Evolutionary conservation across 2,888 invertebrate species (phyloP), one percentile per base, ranked within the genome.

Genomic region (Melinaea menophilus): DNA sequence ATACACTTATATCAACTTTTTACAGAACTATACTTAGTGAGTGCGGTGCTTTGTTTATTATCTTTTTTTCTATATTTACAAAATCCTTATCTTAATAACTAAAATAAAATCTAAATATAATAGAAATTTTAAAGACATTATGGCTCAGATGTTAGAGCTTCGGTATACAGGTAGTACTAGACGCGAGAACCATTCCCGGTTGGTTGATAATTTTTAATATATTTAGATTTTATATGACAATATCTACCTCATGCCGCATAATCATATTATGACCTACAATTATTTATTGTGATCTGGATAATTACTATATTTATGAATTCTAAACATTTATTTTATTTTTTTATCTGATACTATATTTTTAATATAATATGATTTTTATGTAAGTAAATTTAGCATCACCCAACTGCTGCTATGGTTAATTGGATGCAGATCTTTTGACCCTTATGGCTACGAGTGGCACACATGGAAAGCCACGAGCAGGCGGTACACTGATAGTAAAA

Each of bases 281-380:
- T 51, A 51, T 51, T 51, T 31, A 51, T 31, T 31, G 31, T 51
- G 51, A 51, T 51, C 11, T 51, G 51, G 22, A 51, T 51, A 51
- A 51, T 31, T 51, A 4, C 9, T 2, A 31, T 7, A 9, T 31
- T 31, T 46, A 46, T 3, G n/a, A 11, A 12, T 12, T 46, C 22
- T 22, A 22, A 22, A 22, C 1, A 22, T 22, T 22, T 22, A 22
- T 22, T 41, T 9, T 9, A 9, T 41, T 37, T 5, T 5, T 37
- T 37, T 37, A 41, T 5, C 7, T 9, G 7, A 9, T 41, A 41
- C 3, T 41, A 3, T 41, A 41, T 5, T 41, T 41, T 41, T 41
- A 41, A 41, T 5, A 41, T 41, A 41, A 9, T 41, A 22, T 1
- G 22, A 22, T 22, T 22, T 22, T 22, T 22, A 22, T 22, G 22